A percentile compares a stretch with the other conserved stretches of the same genome.
These are phyloP conservation scores for Gambusia holbrooki DNA, from an alignment of 2,113 vertebrate species.

Conservation along the genomic window DNA sequence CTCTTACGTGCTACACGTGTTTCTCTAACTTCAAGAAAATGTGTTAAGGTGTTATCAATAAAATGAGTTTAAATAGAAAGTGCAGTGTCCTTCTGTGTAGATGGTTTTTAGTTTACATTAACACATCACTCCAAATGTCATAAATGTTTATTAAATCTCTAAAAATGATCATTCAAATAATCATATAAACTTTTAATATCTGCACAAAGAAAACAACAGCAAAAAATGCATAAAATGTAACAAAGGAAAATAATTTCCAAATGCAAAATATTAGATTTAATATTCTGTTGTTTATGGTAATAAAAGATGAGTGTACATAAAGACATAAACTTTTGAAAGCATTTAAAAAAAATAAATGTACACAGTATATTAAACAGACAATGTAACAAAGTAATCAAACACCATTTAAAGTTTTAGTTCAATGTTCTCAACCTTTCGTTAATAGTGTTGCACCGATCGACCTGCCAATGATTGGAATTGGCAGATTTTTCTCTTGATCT, in stretches of 20 bases:
- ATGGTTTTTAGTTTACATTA: neutral
- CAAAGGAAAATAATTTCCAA: neutral
- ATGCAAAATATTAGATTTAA: neutral
- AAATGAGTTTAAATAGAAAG: constrained; percentile 74
- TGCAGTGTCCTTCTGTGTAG: neutral
- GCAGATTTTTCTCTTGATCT: no score
- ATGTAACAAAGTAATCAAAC: neutral
- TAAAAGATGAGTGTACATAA: neutral
- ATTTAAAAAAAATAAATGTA: neutral
- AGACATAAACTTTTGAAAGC: neutral
- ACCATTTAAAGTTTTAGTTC: neutral
- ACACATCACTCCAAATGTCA: neutral
- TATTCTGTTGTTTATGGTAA: neutral
- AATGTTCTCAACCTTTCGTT: neutral
- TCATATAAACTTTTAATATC: neutral
- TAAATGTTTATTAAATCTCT: neutral
- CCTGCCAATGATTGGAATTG: no score
- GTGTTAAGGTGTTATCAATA: constrained; percentile 82
- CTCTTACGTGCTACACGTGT: constrained; percentile 77
- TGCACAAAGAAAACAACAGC: neutral
- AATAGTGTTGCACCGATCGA: no score
- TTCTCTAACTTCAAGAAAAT: constrained; percentile 79
- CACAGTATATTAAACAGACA: neutral
- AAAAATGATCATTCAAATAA: neutral
- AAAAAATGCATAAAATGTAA: neutral